A percentile compares a stretch with the other conserved stretches of the same genome.
These are phyloP conservation scores for Ceyx margarethae DNA, from an alignment of 2,113 vertebrate genomes.

Conservation along the genomic window DNA sequence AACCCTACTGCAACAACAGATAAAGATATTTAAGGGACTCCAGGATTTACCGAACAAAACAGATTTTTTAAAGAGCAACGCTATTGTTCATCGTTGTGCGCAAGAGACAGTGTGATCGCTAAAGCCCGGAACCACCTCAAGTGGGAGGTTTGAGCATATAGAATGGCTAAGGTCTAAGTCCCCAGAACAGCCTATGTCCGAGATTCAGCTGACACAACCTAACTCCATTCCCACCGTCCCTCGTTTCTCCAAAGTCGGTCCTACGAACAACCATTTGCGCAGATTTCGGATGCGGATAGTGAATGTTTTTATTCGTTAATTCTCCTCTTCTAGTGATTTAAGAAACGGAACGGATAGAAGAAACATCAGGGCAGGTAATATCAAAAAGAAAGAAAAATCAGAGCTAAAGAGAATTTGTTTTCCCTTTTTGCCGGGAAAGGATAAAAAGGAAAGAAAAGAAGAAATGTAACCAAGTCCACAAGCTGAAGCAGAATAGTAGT, in stretches of 20 bases:
- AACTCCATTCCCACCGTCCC: not conserved
- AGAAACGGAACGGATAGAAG: not conserved
- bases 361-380: not conserved
- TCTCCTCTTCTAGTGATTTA: not conserved
- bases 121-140: not conserved
- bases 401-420: too few species aligned
- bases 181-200: not conserved
- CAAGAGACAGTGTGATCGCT: not conserved
- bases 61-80: not conserved
- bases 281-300: fast-evolving
- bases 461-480: not conserved
- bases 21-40: not conserved
- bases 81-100: not conserved
- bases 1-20: not conserved
- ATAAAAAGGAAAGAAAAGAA: not conserved
- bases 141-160: not conserved
- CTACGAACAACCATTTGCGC: not conserved
- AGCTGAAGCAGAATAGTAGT: not conserved
- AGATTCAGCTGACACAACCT: not conserved
- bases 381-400: not conserved
- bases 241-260: not conserved
- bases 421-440: too few species aligned
- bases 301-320: not conserved
- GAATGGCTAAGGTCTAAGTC: too few species aligned
- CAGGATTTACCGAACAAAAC: not conserved